Evolutionary conservation across 2,888 invertebrate species (phyloP), one percentile per base, ranked within the genome.

Genomic region (Acrobasis consociella): DNA sequence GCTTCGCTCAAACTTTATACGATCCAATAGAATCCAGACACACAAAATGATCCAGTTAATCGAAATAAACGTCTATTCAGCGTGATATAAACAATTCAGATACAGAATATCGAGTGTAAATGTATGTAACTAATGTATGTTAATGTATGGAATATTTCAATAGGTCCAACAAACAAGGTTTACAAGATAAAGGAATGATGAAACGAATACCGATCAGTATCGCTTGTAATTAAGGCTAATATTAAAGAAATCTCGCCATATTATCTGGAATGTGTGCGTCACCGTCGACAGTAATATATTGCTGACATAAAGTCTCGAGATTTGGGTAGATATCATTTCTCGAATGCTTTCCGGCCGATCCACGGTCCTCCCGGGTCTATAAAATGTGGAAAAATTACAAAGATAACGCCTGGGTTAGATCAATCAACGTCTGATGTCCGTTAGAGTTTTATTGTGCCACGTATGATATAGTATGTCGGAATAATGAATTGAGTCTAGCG

Each of bases 221-320:
- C 91, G 75, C 68, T 73, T 77, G 82, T 89, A 91, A 91, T 91
- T 90, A 91, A 88, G 81, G 81, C 82, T 56, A 82, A 86, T 87
- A 85, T 86, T 87, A 82, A 87, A 81, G 82, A 85, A 87, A 88
- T 90, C 86, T 85, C 79, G 77, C 82, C 77, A 75, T 80, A 82
- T 86, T 84, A 89, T 86, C 88, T 78, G 73, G 83, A 86, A 88
- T 87, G 86, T 69, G 80, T 70, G 69, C 74, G 86, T 85, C 82
- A 81, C 83, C 80, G 71, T 67, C 76, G 87, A 86, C 85, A 82
- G 85, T 90, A 89, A 91, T 84, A 85, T 91, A 91, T 91, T 81
- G 82, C 87, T 82, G 87, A 88, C 91, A 87, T 89, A 88, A 91
- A 91, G 81, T 80, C 82, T 84, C 72, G 75, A 91, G 88, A 91